phyloP scores from a whole-genome alignment of 2,888 invertebrate species.

The Orthosia gracilis region DNA sequence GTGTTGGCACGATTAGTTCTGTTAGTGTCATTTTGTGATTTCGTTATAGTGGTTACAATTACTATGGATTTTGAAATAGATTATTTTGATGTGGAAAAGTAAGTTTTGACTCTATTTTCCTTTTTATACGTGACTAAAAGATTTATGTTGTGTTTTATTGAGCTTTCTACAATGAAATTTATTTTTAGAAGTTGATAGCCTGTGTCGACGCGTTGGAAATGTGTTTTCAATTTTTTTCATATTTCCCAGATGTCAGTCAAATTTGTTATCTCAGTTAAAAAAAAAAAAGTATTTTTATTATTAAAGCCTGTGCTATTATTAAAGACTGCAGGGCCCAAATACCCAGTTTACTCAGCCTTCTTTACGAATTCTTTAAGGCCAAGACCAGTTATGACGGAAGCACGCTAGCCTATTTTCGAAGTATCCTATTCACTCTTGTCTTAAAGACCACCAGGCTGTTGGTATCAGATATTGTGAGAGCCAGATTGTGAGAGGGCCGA shows the following conservation, averaged over 20 bases:
- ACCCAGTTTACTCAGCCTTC: background rate
- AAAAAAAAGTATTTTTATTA: background rate
- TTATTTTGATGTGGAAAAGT: slow-evolving; percentile 40
- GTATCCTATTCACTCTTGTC: too few relatives aligned
- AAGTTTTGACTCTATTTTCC: slow-evolving; percentile 32
- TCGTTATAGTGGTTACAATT: slow-evolving; percentile 43
- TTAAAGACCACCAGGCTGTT: too few relatives aligned
- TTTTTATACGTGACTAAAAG: background rate
- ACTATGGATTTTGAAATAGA: slow-evolving; percentile 66
- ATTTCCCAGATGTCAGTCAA: background rate
- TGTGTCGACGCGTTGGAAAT: background rate
- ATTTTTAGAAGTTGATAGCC: slow-evolving; percentile 4
- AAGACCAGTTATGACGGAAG: too few relatives aligned
- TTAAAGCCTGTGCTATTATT: background rate
- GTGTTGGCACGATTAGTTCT: slow-evolving; percentile 44
- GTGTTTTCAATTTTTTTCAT: background rate
- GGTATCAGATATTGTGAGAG: too few relatives aligned
- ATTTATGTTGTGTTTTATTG: slow-evolving; percentile 4
- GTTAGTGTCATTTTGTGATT: slow-evolving; percentile 42
- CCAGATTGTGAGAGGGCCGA: too few relatives aligned
- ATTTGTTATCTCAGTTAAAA: background rate
- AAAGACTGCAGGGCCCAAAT: background rate
- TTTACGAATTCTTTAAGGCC: background rate
- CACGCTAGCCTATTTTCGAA: too few relatives aligned
- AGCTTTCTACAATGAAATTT: background rate